Evolutionary conservation across 2,888 invertebrate species (phyloP).

Genomic region (Pheosia tremula): DNA sequence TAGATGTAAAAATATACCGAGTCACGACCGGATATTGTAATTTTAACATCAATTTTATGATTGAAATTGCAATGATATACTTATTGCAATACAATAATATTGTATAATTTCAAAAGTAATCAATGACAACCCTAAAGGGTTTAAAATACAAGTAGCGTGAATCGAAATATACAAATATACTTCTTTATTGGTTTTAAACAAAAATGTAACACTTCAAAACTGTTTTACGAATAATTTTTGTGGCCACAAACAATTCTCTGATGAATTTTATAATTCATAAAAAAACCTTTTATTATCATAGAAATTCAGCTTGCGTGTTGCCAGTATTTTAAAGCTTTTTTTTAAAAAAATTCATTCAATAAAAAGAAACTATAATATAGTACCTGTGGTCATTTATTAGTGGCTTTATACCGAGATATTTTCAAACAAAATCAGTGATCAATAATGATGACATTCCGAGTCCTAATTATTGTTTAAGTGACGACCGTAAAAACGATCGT

Average conservation of each 20-base stretch:
- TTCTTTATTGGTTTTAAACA: conserved; percentile 18
- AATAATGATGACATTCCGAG: conserved; percentile 35
- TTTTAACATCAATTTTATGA: too few relatives aligned
- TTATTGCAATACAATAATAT: too few relatives aligned
- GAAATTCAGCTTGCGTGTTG: background rate
- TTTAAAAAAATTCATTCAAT: background rate
- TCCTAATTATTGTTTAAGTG: conserved; percentile 45
- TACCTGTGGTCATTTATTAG: conserved; percentile 13
- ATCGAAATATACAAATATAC: conserved; percentile 11
- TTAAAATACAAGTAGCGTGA: conserved; percentile 20
- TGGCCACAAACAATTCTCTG: conserved; percentile 17
- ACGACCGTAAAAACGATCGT: conserved; percentile 41
- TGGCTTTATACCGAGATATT: conserved; percentile 15
- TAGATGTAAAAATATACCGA: too few relatives aligned
- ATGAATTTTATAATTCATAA: conserved; percentile 16
- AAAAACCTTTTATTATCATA: conserved; percentile 1
- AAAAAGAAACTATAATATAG: conserved; percentile 19
- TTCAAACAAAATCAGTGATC: conserved; percentile 26
- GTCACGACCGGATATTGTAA: too few relatives aligned
- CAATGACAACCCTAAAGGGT: conserved; percentile 23
- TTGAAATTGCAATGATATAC: too few relatives aligned
- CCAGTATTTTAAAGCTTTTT: background rate
- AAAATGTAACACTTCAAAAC: conserved; percentile 1
- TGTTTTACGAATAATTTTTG: background rate
- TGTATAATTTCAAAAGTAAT: background rate